Conservation (phyloP, 1,140 invertebrate genomes). For the Gonatopus flavifemur region DNA sequence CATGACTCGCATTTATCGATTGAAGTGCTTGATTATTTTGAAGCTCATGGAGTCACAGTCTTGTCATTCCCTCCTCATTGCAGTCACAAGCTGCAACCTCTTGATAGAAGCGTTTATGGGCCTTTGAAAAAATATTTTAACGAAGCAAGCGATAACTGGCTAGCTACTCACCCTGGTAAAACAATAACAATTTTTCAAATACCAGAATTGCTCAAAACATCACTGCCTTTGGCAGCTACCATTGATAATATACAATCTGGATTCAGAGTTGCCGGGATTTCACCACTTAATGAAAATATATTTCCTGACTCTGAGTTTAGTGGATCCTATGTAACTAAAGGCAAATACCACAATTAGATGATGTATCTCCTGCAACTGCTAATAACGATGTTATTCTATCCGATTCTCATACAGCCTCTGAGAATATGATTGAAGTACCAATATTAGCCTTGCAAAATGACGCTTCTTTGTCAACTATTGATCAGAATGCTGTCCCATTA, state of each 20-base stretch:
- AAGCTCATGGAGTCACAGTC: conserved; percentile 25
- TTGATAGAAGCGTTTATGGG: conserved; percentile 53
- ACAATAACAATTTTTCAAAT: conserved; percentile 57
- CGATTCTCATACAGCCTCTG: no score
- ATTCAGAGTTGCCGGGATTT: conserved; percentile 37
- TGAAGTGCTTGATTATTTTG: neutral
- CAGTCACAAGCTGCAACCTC: conserved; percentile 57
- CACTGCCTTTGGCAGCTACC: conserved; percentile 47
- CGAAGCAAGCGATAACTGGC: conserved; percentile 40
- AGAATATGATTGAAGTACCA: no score
- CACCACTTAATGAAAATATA: conserved; percentile 32
- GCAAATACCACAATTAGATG: neutral
- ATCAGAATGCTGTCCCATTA: neutral
- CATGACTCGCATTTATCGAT: no score
- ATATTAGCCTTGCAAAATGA: no score
- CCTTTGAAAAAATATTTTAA: conserved; percentile 49
- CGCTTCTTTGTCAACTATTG: no score
- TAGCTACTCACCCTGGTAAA: conserved; percentile 46
- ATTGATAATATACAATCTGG: conserved; percentile 48
- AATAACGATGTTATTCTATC: no score
- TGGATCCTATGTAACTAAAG: neutral
- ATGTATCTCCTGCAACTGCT: neutral
- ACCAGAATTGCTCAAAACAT: conserved; percentile 41
- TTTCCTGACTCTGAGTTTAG: neutral
- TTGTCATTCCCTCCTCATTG: conserved; percentile 55